Evolutionary conservation across 1,140 invertebrate genomes (phyloP), one percentile per base, ranked within the genome.

Genomic region (Ptiloglossa arizonensis): DNA sequence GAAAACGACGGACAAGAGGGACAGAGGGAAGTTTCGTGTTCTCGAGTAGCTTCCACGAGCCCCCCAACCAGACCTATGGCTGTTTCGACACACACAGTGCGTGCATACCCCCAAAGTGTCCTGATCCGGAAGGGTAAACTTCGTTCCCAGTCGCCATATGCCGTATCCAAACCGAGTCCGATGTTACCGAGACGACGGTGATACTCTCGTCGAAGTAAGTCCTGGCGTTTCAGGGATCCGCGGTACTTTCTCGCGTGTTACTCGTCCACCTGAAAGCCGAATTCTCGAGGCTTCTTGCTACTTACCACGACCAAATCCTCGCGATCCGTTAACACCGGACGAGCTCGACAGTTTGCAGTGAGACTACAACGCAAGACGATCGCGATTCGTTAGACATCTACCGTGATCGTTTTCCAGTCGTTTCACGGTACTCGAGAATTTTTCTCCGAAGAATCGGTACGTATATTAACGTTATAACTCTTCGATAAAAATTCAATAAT

Each of bases 121-220:
- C 44, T 74, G 69, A 79, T 83, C 70, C 66, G 70, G 46, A 80
- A 80, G 82, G 71, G 70, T 80, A 83, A 84, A 84, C 82, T 83
- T 80, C 57, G 69, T 75, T 83, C 48, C 38, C 59, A 48, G 13
- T 64, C 32, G 56, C 56, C 69, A 63, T 79, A 67, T 72, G 80
- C 38, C 52, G 35, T 68, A 62, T 79, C 81, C 46, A 48, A 83
- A 27, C 41, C 52, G 38, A 44, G 71, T 66, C 68, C 35, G 56
- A 82, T 78, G 54, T 81, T 68, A n/a, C n/a, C n/a, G n/a, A n/a
- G n/a, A n/a, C n/a, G n/a, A n/a, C 29, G 56, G 13, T 60, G 60
- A 60, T 32, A 57, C 64, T 83, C 56, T 82, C 50, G 60, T 17
- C 73, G 48, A 67, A 81, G 79, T 81, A 82, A 82, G 82, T 70